Evolutionary conservation across 2,113 vertebrate genomes (phyloP).

Genomic region (Ceyx margarethae): DNA sequence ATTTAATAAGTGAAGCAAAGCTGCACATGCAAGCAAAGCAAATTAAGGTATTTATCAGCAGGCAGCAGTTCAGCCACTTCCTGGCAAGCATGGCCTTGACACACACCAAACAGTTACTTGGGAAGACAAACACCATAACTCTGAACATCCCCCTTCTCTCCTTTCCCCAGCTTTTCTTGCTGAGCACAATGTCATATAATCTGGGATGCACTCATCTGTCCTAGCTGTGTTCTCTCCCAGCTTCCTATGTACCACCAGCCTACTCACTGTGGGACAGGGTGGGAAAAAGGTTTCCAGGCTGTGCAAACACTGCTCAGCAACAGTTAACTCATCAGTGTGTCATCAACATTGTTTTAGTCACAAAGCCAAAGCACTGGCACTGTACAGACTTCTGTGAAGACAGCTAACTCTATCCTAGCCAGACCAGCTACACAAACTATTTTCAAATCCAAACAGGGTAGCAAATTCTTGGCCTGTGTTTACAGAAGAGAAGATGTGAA

Average conservation of each 20-base stretch:
- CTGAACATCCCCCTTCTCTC: background rate
- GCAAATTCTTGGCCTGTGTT: background rate
- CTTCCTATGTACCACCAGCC: background rate
- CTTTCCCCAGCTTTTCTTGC: background rate
- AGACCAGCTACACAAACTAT: background rate
- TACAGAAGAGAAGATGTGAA: background rate
- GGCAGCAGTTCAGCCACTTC: background rate
- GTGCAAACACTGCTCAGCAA: background rate
- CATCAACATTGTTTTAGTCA: background rate
- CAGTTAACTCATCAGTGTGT: accelerated
- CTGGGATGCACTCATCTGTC: background rate
- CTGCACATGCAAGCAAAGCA: background rate
- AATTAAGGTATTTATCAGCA: background rate
- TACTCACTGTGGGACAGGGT: background rate
- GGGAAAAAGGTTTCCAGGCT: background rate
- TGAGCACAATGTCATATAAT: accelerated
- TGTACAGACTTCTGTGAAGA: background rate
- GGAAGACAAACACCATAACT: background rate
- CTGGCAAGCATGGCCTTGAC: background rate
- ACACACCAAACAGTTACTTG: background rate
- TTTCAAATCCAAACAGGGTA: background rate
- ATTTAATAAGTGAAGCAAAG: background rate
- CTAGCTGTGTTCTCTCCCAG: background rate
- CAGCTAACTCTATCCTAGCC: background rate
- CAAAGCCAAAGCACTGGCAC: background rate